phyloP scores from a whole-genome alignment of 2,888 invertebrate species.

The Cephus runcator region DNA sequence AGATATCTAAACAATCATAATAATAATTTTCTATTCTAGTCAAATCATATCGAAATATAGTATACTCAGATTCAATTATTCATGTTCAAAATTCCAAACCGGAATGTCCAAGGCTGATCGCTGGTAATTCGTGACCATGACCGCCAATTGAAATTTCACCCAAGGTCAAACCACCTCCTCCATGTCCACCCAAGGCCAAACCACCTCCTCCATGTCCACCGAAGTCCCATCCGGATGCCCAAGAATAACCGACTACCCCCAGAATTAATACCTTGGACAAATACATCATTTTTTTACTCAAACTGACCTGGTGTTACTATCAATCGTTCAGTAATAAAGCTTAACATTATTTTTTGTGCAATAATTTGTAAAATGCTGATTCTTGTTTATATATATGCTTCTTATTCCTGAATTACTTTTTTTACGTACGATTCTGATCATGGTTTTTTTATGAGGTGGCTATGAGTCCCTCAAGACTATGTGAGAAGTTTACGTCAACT shows the following conservation, averaged over 20 bases:
- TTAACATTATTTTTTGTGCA: not conserved
- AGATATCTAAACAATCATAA: not conserved
- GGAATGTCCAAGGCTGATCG: slow-evolving; percentile 32
- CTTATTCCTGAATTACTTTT: not conserved
- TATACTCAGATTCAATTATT: not conserved
- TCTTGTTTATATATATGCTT: not conserved
- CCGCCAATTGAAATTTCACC: slow-evolving; percentile 46
- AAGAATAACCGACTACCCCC: slow-evolving; percentile 29
- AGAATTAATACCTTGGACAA: slow-evolving; percentile 14
- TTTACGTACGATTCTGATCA: slow-evolving; percentile 23
- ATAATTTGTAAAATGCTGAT: not conserved
- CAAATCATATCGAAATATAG: not conserved
- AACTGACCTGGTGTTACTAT: not conserved
- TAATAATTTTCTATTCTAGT: not conserved
- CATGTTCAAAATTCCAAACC: slow-evolving; percentile 24
- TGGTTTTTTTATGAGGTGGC: slow-evolving; percentile 9
- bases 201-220: slow-evolving; percentile 28
- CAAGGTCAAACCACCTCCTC: slow-evolving; percentile 32
- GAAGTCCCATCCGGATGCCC: slow-evolving; percentile 34
- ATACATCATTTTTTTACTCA: slow-evolving; percentile 3
- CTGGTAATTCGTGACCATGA: slow-evolving; percentile 28
- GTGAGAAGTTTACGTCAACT: slow-evolving; percentile 20
- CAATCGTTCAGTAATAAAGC: not conserved
- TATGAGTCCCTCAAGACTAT: slow-evolving; percentile 10
- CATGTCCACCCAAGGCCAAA: slow-evolving; percentile 35